These are phyloP conservation scores for Sympetrum striolatum DNA, from an alignment of 2,888 invertebrate species.

Conservation along the genomic window DNA sequence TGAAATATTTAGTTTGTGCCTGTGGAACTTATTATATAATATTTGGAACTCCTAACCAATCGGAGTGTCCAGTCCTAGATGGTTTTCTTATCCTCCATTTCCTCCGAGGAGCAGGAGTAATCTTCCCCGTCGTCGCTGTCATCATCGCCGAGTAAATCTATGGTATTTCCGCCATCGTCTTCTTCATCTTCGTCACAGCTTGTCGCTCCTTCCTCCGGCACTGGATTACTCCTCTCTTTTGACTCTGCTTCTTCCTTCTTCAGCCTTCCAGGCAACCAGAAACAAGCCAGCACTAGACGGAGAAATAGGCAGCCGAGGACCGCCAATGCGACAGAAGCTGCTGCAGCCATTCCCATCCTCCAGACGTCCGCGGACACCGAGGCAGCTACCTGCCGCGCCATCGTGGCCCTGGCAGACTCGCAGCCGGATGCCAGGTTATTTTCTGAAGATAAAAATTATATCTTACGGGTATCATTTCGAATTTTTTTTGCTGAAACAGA, in stretches of 20 bases:
- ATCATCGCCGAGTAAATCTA: not conserved
- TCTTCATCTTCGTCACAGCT: not conserved
- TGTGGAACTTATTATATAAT: too few species aligned
- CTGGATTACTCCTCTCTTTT: not conserved
- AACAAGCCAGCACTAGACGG: slow-evolving; percentile 70
- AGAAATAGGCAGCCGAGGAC: slow-evolving; percentile 71
- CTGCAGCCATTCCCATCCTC: slow-evolving; percentile 70
- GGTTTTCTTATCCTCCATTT: not conserved
- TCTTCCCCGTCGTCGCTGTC: not conserved
- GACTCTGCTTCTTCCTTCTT: not conserved
- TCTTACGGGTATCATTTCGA: too few species aligned
- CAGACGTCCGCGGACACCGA: slow-evolving; percentile 70
- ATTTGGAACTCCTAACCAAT: too few species aligned
- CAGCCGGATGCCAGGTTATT: not conserved
- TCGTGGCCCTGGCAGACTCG: not conserved
- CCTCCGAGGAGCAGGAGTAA: not conserved
- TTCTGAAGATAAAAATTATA: not conserved
- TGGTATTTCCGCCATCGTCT: not conserved
- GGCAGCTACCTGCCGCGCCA: slow-evolving; percentile 28
- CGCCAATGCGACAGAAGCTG: slow-evolving; percentile 68
- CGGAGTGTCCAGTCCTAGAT: not conserved
- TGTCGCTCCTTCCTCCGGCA: not conserved
- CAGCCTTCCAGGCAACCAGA: slow-evolving; percentile 69
- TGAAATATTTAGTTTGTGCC: too few species aligned
- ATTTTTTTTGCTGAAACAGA: too few species aligned